These are phyloP conservation scores for Spea multiplicata DNA, from an alignment of 2,113 vertebrate species.

Conservation along the genomic window DNA sequence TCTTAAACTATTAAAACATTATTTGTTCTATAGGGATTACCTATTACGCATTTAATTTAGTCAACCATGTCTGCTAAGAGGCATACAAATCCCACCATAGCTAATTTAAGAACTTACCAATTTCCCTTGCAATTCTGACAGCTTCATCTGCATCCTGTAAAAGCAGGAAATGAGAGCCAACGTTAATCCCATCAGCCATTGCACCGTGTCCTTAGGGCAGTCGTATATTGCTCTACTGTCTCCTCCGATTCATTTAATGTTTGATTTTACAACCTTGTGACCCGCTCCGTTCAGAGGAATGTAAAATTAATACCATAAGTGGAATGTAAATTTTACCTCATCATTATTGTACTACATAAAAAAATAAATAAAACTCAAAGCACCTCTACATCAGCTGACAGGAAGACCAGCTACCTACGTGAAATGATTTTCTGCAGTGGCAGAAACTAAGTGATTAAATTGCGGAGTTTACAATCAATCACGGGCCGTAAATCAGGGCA, in stretches of 20 bases:
- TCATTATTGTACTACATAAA: slow-evolving; percentile 63
- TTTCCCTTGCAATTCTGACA: slow-evolving; percentile 90
- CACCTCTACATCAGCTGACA: slow-evolving; percentile 63
- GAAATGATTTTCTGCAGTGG: slow-evolving; percentile 68
- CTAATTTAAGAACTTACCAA: slow-evolving; percentile 87
- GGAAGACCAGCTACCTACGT: slow-evolving; percentile 64
- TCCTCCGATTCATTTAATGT: slow-evolving; percentile 78
- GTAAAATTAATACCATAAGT: slow-evolving; percentile 83
- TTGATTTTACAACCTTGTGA: slow-evolving; percentile 79
- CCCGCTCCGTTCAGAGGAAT: slow-evolving; percentile 76
- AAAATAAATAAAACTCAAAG: slow-evolving; percentile 58
- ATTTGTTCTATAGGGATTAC: slow-evolving; percentile 68
- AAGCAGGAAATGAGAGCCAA: slow-evolving; percentile 74
- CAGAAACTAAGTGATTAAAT: slow-evolving; percentile 70
- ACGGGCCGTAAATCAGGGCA: slow-evolving; percentile 66
- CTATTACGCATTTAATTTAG: slow-evolving; percentile 70
- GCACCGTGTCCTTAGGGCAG: slow-evolving; percentile 74
- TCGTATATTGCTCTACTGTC: slow-evolving; percentile 78
- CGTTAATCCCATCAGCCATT: slow-evolving; percentile 76
- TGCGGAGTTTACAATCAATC: slow-evolving; percentile 72
- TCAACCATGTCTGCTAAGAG: slow-evolving; percentile 68
- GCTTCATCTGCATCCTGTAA: slow-evolving; percentile 91
- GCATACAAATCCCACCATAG: slow-evolving; percentile 68
- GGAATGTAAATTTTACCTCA: slow-evolving; percentile 74
- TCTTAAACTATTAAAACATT: slow-evolving; percentile 64